Evolutionary conservation across 2,888 invertebrate genomes (phyloP).

Genomic region (Lymantria dispar): DNA sequence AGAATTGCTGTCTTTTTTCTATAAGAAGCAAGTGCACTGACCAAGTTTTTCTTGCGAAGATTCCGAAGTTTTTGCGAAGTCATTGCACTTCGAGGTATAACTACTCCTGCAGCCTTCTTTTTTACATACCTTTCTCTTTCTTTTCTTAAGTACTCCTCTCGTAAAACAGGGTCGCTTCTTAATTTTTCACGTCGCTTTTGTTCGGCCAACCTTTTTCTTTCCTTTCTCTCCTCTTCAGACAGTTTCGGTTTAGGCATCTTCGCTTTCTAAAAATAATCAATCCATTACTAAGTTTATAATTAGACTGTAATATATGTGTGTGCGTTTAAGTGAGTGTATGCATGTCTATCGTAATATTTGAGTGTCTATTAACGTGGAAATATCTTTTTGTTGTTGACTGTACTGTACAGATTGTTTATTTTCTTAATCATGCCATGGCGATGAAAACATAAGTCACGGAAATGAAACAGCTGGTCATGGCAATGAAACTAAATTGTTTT

Average conservation of each 20-base stretch:
- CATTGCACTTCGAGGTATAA: constrained; percentile 12
- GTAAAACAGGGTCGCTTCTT: constrained; percentile 11
- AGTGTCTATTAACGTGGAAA: neutral
- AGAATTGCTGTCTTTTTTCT: constrained; percentile 5
- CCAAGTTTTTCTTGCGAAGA: constrained; percentile 11
- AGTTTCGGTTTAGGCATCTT: constrained; percentile 10
- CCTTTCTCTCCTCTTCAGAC: constrained; percentile 11
- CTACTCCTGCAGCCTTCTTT: constrained; percentile 11
- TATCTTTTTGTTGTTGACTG: neutral
- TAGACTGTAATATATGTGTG: neutral
- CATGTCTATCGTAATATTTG: neutral
- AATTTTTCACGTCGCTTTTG: constrained; percentile 11
- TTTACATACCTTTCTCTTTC: constrained; percentile 9
- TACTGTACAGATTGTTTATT: neutral
- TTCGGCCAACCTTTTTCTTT: constrained; percentile 10
- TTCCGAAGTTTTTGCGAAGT: constrained; percentile 4
- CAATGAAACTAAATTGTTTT: neutral
- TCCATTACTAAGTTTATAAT: neutral
- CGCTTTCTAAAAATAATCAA: neutral
- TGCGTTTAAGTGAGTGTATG: neutral
- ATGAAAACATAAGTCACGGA: neutral
- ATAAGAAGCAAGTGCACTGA: constrained; percentile 11
- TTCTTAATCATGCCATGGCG: neutral
- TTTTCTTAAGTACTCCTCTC: constrained; percentile 10
- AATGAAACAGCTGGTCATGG: neutral